Evolutionary conservation across 2,797 vertebrate genomes (phyloP).

Genomic region (Mormyrops attenuatus): DNA sequence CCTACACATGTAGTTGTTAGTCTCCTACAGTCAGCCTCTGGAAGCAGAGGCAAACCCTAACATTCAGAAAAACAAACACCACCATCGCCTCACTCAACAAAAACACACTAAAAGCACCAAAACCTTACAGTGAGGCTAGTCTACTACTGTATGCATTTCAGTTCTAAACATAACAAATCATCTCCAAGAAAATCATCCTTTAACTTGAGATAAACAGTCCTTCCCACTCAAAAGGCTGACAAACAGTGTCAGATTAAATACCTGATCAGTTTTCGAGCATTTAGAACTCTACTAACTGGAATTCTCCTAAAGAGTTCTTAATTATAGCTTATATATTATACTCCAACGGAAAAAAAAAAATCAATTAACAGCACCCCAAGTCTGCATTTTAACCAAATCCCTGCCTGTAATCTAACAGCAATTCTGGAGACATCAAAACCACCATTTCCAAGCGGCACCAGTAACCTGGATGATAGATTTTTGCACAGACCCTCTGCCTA

Average conservation of each 20-base stretch:
- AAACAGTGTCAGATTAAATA: neutral
- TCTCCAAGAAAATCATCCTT: neutral
- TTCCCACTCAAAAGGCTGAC: neutral
- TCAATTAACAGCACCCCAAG: neutral
- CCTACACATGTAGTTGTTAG: neutral
- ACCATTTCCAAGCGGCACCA: neutral
- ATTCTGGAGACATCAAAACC: neutral
- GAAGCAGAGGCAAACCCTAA: neutral
- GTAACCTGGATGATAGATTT: neutral
- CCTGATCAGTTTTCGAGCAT: neutral
- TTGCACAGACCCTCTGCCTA: neutral
- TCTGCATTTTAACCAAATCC: neutral
- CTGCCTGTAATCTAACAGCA: neutral
- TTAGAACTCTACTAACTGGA: neutral
- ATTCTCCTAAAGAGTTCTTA: neutral
- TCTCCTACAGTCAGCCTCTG: neutral
- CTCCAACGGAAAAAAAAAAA: neutral
- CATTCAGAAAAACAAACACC: neutral
- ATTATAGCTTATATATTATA: neutral
- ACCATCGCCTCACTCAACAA: neutral
- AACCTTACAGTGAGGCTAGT: neutral
- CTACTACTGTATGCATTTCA: neutral
- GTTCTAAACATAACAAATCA: neutral
- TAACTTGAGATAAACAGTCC: neutral
- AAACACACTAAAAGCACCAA: neutral